Conservation (phyloP, 2,888 invertebrate species). For the Eretmocerus hayati region DNA sequence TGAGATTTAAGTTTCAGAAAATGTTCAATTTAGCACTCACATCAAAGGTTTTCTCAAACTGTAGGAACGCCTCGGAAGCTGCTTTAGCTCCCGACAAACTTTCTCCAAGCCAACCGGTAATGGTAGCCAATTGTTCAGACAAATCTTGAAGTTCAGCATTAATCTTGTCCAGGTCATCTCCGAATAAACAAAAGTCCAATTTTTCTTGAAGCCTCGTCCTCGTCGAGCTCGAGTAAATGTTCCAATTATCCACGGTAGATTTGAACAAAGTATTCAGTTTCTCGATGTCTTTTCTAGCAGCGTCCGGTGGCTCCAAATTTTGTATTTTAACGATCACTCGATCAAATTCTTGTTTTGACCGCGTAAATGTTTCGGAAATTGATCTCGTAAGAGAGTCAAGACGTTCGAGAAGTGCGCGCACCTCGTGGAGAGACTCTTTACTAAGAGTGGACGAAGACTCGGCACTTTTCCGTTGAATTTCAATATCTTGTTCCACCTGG, state of each 20-base stretch:
- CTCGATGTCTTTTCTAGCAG: constrained; percentile 62
- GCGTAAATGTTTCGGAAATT: constrained; percentile 60
- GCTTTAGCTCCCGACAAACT: constrained; percentile 64
- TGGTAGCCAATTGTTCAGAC: constrained; percentile 33
- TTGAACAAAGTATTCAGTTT: constrained; percentile 60
- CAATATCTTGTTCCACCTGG: constrained; percentile 41
- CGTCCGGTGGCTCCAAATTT: constrained; percentile 62
- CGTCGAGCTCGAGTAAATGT: constrained; percentile 53
- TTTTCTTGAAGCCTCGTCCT: constrained; percentile 58
- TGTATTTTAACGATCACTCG: constrained; percentile 61
- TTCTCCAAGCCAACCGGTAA: constrained; percentile 50
- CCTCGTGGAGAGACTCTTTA: constrained; percentile 26
- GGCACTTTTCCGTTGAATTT: constrained; percentile 39
- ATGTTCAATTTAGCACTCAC: constrained; percentile 46
- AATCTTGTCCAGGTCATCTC: constrained; percentile 61
- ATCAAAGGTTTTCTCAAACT: constrained; percentile 72
- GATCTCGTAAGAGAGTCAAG: constrained; percentile 61
- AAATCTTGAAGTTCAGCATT: constrained; percentile 55
- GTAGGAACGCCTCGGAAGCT: constrained; percentile 63
- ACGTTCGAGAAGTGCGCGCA: constrained; percentile 24
- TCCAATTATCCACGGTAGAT: constrained; percentile 52
- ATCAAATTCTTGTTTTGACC: constrained; percentile 61
- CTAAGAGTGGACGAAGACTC: constrained; percentile 20
- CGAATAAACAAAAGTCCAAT: constrained; percentile 50
- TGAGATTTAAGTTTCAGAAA: too few species aligned